A percentile compares a stretch with the other conserved stretches of the same genome.
Evolutionary conservation across 92 coral and sea anemone species (phyloP).

Genomic region (Epizoanthus scotinus): DNA sequence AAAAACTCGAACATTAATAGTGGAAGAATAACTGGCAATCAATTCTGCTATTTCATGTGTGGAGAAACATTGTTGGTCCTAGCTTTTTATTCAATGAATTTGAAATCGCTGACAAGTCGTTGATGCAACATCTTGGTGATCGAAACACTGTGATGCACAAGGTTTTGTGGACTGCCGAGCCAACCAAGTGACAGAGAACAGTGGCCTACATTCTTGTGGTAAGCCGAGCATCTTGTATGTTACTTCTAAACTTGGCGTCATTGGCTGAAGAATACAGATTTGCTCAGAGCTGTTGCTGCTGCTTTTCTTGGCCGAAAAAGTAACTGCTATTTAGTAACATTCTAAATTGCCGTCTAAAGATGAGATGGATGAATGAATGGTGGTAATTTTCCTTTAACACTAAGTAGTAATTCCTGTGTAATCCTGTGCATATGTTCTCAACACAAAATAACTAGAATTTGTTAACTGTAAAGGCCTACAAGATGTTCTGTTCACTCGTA

Average conservation of each 20-base stretch:
- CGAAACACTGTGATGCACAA: not conserved
- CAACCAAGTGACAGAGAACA: not conserved
- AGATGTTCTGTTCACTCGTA: no score
- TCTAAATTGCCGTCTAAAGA: constrained; percentile 6
- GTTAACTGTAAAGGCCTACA: no score
- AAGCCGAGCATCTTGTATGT: constrained; percentile 20
- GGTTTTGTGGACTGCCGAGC: constrained; percentile 14
- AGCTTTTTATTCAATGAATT: not conserved
- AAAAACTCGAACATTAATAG: no score
- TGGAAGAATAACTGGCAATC: no score
- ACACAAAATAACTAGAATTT: no score
- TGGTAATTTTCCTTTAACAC: not conserved
- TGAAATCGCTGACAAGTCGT: not conserved
- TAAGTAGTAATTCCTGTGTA: not conserved
- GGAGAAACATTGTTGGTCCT: not conserved
- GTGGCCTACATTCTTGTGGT: constrained; percentile 18
- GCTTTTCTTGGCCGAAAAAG: not conserved
- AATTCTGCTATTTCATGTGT: no score
- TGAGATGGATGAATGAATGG: constrained; percentile 38
- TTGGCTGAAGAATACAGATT: not conserved
- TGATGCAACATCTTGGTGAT: constrained; percentile 36
- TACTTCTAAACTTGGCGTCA: constrained; percentile 10
- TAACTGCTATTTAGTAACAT: constrained; percentile 19
- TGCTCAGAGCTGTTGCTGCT: not conserved
- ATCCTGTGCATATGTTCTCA: no score